Evolutionary conservation across 1,140 invertebrate genomes (phyloP).

Genomic region (Rhyzopertha dominica): DNA sequence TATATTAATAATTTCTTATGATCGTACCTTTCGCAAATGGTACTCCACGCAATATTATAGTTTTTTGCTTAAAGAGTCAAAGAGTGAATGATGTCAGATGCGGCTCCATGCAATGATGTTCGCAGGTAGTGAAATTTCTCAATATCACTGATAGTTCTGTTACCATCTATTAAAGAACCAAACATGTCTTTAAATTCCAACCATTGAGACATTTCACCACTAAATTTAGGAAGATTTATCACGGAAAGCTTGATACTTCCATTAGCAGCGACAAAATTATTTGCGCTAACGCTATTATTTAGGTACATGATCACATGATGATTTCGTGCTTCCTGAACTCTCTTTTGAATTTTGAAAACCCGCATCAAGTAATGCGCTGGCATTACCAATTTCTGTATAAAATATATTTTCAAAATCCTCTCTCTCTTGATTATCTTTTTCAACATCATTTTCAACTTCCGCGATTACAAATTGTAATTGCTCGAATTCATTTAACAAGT

Average conservation of each 20-base stretch:
- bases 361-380: neutral
- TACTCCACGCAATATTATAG: slow-evolving; percentile 13
- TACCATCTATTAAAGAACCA: slow-evolving; percentile 25
- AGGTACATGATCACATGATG: neutral
- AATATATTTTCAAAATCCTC: slow-evolving; percentile 1
- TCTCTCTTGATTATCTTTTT: slow-evolving; percentile 3
- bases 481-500: slow-evolving; percentile 1
- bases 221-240: slow-evolving; percentile 12
- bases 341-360: neutral
- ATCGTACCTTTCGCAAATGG: slow-evolving; percentile 10
- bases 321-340: neutral
- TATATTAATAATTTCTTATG: slow-evolving; percentile 7
- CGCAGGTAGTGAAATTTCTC: slow-evolving; percentile 36
- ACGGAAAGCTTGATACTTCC: slow-evolving; percentile 9
- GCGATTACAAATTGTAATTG: slow-evolving; percentile 2
- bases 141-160: slow-evolving; percentile 17
- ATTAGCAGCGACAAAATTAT: too few species aligned
- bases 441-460: neutral
- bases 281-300: too few species aligned
- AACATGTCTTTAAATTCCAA: slow-evolving; percentile 26
- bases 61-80: slow-evolving; percentile 16
- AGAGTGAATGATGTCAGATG: slow-evolving; percentile 23
- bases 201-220: slow-evolving; percentile 18
- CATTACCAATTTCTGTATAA: neutral
- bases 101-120: slow-evolving; percentile 23